These are phyloP conservation scores for Lordiphosa mommai DNA, from an alignment of 1,140 invertebrate species.

Conservation along the genomic window DNA sequence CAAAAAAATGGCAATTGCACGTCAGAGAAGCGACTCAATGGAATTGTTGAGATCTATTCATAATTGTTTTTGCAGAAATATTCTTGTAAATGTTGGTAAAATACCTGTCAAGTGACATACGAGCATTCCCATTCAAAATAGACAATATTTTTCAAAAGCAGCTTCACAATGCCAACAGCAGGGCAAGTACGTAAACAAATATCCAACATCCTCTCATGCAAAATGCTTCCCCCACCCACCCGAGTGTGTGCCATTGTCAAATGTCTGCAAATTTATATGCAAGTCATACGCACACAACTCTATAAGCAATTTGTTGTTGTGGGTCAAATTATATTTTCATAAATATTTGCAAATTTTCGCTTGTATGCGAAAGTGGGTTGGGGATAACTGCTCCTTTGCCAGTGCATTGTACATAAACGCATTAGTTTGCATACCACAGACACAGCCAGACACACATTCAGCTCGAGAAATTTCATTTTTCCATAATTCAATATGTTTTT, in stretches of 20 bases:
- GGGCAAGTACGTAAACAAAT: slow-evolving; percentile 41
- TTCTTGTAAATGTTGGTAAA: slow-evolving; percentile 57
- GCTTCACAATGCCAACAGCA: slow-evolving; percentile 29
- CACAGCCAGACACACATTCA: background rate
- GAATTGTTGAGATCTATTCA: slow-evolving; percentile 19
- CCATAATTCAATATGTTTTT: too few relatives aligned
- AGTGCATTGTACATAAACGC: slow-evolving; percentile 43
- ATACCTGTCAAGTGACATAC: slow-evolving; percentile 70
- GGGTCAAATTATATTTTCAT: slow-evolving; percentile 73
- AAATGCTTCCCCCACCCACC: slow-evolving; percentile 4
- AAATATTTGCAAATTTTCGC: slow-evolving; percentile 63
- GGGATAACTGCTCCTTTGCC: slow-evolving; percentile 51
- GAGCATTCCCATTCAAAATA: slow-evolving; percentile 51
- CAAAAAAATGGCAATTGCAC: background rate
- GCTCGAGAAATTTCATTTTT: background rate
- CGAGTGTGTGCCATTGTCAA: slow-evolving; percentile 52
- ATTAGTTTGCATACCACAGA: slow-evolving; percentile 15
- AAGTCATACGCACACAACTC: slow-evolving; percentile 54
- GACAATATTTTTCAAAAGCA: slow-evolving; percentile 52
- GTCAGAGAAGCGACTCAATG: slow-evolving; percentile 6
- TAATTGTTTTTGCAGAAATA: slow-evolving; percentile 66
- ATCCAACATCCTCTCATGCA: slow-evolving; percentile 13
- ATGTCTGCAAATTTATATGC: slow-evolving; percentile 72
- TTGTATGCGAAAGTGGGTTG: slow-evolving; percentile 4
- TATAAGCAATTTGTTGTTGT: slow-evolving; percentile 28